Base-by-base conservation (phyloP, 2,797 vertebrate genomes). In the Thripadectes ignobilis region DNA sequence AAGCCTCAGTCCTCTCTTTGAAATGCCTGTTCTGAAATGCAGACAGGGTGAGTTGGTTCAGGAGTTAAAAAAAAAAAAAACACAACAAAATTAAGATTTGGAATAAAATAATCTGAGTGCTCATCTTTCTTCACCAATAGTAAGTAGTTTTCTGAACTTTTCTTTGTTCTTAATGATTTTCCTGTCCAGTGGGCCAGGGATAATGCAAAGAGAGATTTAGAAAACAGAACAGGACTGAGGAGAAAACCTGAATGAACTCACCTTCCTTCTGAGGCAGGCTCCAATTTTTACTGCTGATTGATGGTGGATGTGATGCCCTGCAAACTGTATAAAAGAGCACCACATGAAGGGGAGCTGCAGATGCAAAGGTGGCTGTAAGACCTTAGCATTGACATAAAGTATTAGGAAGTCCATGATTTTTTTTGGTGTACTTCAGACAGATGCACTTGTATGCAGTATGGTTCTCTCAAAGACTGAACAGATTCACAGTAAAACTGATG, bases 381-480 rank as follows among this genome's bases (percentile, higher is more conserved):
- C 27, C 54, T 88, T 38, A 46, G 24, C n/a, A 27, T 34, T 71
- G 38, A 6, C 41, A 57, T 51, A 27, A 71, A 32, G 21, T 68
- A 32, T 12, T 49, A 43, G 76, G 34, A 89, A 14, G 26, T 73
- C 34, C 14, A 4, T 51, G 18, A 34, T 80, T 85, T 80, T 58
- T 58, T 61, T 48, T 61, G 0, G 0, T 8, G 11, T 66, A 16
- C 48, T 93, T 92, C 62, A 69, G 54, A 23, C 14, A 49, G 61
- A 63, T 59, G 48, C 4, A 7, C 38, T 61, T 59, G 17, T 15
- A 8, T 15, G 26, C 23, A 22, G 18, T 27, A 36, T 0, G 0
- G 21, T 66, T 92, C 58, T 81, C 59, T 34, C 27, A 43, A 26
- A 89, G 63, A 18, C 39, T 43, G 41, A 63, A 22, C 6, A 23